Base-by-base conservation (phyloP, 2,113 vertebrate genomes). In the Cynoglossus semilaevis region DNA sequence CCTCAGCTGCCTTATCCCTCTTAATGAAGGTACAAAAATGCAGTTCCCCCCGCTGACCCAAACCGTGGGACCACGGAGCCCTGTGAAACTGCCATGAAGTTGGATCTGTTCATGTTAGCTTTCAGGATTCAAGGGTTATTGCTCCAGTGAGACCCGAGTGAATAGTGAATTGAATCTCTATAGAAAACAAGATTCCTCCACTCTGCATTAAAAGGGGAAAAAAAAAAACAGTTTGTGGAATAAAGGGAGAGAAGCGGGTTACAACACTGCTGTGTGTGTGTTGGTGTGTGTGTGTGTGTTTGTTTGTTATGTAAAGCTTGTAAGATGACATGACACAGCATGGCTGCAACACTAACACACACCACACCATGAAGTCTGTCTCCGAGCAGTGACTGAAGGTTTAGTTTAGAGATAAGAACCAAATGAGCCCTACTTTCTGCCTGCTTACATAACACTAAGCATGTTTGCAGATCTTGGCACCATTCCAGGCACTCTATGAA, bases 101-200 rank as follows among this genome's bases (percentile, higher is more conserved):
- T 79, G 75, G 64, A 86, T 70, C 75, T 64, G 75, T 65, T 56
- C 57, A 63, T 2, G 44, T 78, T 70, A 76, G 81, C 68, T 79
- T 86, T 80, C 81, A 82, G 83, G 70, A 85, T 53, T 53, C 51
- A 84, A 70, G 48, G 44, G 67, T 71, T 85, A 84, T 84, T 84
- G 78, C 78, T 76, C 70, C 61, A 81, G 74, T 67, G 68, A 75
- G 67, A 59, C 74, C 71, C 60, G 61, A 80, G 76, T 83, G 76
- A 87, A 85, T 83, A 78, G 80, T 74, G 70, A 85, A 83, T 83
- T 71, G 79, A 84, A 61, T 80, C 72, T 63, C 72, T 81, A 74
- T 71, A 81, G 76, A 84, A 82, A 82, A 76, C 72, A 65, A 73
- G 74, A 81, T 84, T 84, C 82, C 84, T 81, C 68, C 63, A 64